These are phyloP conservation scores for Drosophila kohkoa DNA, from an alignment of 1,140 invertebrate species.

Conservation along the genomic window DNA sequence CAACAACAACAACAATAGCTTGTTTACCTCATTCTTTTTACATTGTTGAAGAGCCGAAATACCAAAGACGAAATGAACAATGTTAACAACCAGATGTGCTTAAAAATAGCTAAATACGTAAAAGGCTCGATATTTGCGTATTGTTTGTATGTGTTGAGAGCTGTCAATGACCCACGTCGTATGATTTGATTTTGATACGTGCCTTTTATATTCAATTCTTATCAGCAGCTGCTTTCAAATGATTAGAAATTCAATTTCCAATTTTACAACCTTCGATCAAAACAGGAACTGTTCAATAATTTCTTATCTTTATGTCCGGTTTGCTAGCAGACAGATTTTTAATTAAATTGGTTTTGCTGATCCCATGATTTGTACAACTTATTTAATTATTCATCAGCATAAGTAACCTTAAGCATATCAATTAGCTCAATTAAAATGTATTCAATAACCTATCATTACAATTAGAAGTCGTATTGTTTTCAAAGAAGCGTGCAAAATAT, in stretches of 20 bases:
- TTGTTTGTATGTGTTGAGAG: slow-evolving; percentile 6
- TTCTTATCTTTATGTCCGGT: slow-evolving; percentile 5
- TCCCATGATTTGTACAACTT: background rate
- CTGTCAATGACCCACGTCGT: slow-evolving; percentile 51
- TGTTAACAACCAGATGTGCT: slow-evolving; percentile 1
- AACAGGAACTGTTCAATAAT: background rate
- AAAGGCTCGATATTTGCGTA: background rate
- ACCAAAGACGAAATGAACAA: slow-evolving; percentile 16
- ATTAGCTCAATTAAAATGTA: background rate
- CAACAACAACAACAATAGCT: slow-evolving; percentile 7
- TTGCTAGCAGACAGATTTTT: background rate
- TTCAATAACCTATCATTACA: background rate
- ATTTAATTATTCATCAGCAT: slow-evolving; percentile 9
- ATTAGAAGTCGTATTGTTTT: slow-evolving; percentile 26
- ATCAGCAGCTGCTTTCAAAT: background rate
- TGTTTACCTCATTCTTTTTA: slow-evolving; percentile 9
- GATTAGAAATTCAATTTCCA: background rate
- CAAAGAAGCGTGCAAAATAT: slow-evolving; percentile 18
- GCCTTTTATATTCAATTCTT: background rate
- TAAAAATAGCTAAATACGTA: slow-evolving; percentile 25
- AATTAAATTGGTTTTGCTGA: background rate
- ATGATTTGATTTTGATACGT: slow-evolving; percentile 24
- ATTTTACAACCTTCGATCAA: background rate
- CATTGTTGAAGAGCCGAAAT: slow-evolving; percentile 13
- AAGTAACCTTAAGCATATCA: slow-evolving; percentile 11